Base-by-base conservation (phyloP, 2,888 invertebrate genomes). In the Oeneis ivallda region DNA sequence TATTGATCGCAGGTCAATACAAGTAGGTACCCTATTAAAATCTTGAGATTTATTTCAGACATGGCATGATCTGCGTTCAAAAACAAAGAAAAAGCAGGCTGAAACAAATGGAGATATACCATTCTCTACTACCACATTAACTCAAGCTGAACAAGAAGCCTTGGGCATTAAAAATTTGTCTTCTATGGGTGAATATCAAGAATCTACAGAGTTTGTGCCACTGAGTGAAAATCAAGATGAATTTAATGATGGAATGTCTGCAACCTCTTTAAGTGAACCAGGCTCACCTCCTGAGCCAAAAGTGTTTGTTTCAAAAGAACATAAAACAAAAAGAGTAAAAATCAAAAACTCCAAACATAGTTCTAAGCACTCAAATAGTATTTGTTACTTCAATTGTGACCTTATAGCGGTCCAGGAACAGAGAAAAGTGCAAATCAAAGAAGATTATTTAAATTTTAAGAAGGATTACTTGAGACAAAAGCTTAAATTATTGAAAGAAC, bases 401-500 rank as follows among this genome's bases (percentile, higher is more conserved):
- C 70, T 82, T 58, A 71, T 91, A 67, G 84, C 87, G 32, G 74
- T 75, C 17, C 84, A 86, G 57, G 91, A 91, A 70, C 80, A 86
- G 72, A 80, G 77, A 59, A 91, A 90, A 70, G 72, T 86, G 59
- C 76, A 85, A 68, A 78, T 90, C 0, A 90, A 91, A 70, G 86
- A 89, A 69, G 88, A 89, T 63, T 91, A 88, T 75, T 82, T 85
- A 15, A 86, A 79, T 70, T 91, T 89, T 69, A 89, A 86, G 76
- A 90, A 89, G 70, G 86, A 89, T 67, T 91, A 91, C 77, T 79
- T 90, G 43, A 84, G 74, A 67, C 85, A 91, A 69, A 91, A 91
- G 70, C 75, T 91, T 60, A 78, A 83, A 70, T 59, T 89, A 45
- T 74, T 91, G 67, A 87, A 83, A 68, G 87, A 88, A 72, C 91